Percentiles rank a stretch among this genome's conserved stretches.
Evolutionary conservation across 2,888 invertebrate genomes (phyloP).

Genomic region (Thelaira solivaga): DNA sequence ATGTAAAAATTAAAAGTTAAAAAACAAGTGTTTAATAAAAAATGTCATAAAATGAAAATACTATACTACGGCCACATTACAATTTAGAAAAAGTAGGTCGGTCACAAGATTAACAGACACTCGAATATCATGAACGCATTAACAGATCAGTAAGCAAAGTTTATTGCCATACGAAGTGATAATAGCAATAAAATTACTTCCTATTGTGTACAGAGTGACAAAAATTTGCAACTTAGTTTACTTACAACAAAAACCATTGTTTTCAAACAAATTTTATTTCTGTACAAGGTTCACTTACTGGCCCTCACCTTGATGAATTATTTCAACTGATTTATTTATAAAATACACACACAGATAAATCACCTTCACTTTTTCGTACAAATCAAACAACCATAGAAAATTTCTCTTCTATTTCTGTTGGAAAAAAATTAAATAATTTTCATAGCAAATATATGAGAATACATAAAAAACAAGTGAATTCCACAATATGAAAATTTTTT

Average conservation of each 20-base stretch:
- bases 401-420: not conserved
- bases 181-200: too few relatives aligned
- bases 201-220: too few relatives aligned
- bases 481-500: constrained; percentile 14
- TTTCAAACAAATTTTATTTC: not conserved
- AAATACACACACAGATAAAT: not conserved
- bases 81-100: too few relatives aligned
- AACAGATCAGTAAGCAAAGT: too few relatives aligned
- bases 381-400: constrained; percentile 10
- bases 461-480: constrained; percentile 1
- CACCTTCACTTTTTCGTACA: constrained; percentile 26
- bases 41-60: too few relatives aligned
- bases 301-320: constrained; percentile 43
- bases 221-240: not conserved
- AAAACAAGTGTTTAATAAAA: too few relatives aligned
- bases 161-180: too few relatives aligned
- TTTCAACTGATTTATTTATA: not conserved
- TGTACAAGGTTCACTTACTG: constrained; percentile 25
- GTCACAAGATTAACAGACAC: too few relatives aligned
- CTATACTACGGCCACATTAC: too few relatives aligned
- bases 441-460: constrained; percentile 8
- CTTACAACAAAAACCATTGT: not conserved
- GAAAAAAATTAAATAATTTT: not conserved
- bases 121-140: too few relatives aligned
- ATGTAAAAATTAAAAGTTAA: too few relatives aligned